Evolutionary conservation across 2,113 vertebrate genomes (phyloP).

Genomic region (Pterocles orientalis): DNA sequence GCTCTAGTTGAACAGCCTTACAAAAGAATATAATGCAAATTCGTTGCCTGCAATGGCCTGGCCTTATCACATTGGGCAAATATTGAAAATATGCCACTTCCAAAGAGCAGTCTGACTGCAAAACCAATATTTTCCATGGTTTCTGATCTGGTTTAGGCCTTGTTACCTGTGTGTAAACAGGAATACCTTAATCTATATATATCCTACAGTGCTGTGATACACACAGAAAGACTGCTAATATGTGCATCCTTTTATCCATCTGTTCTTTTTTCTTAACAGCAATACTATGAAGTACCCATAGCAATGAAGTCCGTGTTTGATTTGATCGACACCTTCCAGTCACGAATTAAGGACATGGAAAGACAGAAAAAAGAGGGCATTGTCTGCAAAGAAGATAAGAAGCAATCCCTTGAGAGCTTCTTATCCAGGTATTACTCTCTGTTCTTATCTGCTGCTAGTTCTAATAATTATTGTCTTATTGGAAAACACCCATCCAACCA

Average conservation of each 20-base stretch:
- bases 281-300: constrained; percentile 97
- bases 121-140: not conserved
- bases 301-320: constrained; percentile 96
- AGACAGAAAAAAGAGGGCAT: constrained; percentile 95
- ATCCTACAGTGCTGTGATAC: not conserved
- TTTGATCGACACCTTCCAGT: constrained; percentile 95
- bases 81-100: not conserved
- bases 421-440: constrained; percentile 85
- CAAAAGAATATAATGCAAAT: not conserved
- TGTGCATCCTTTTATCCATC: not conserved
- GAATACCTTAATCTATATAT: not conserved
- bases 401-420: constrained; percentile 95
- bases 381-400: constrained; percentile 94
- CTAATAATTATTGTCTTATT: not conserved
- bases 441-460: not conserved
- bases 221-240: not conserved
- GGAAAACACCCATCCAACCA: not conserved
- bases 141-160: not conserved
- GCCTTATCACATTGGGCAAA: not conserved
- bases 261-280: constrained; percentile 75
- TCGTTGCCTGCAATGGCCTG: not conserved
- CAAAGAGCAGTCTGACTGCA: not conserved
- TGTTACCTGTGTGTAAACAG: not conserved
- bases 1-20: not conserved
- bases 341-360: constrained; percentile 96